Evolutionary conservation across 1,140 invertebrate genomes (phyloP).

Genomic region (Delia radicum): DNA sequence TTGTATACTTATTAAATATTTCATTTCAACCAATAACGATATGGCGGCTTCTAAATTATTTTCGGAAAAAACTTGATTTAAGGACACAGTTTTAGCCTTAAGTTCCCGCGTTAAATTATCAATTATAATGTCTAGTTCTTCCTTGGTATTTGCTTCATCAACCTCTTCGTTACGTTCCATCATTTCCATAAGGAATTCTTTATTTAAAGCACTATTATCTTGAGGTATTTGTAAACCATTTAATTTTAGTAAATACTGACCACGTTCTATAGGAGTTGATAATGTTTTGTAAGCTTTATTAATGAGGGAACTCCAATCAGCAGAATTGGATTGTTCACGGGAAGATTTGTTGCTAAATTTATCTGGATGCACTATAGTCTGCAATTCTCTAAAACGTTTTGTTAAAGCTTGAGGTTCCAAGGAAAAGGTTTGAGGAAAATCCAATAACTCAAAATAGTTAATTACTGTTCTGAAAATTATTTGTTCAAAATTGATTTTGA

Average conservation of each 20-base stretch:
- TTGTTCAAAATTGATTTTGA: too few relatives aligned
- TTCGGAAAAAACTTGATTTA: constrained; percentile 65
- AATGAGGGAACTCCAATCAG: constrained; percentile 77
- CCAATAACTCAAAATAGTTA: constrained; percentile 77
- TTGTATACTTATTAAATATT: constrained; percentile 80
- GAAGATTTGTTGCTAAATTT: constrained; percentile 72
- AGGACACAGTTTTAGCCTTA: constrained; percentile 58
- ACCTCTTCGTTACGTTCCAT: constrained; percentile 88
- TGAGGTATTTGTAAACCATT: constrained; percentile 69
- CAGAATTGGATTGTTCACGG: constrained; percentile 75
- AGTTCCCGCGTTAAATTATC: constrained; percentile 63
- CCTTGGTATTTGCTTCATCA: constrained; percentile 63
- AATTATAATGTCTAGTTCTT: constrained; percentile 65
- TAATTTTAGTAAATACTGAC: constrained; percentile 70
- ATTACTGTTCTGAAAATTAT: too few relatives aligned
- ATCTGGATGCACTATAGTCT: constrained; percentile 80
- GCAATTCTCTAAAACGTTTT: constrained; percentile 71
- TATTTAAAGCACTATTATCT: constrained; percentile 66
- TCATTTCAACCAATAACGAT: constrained; percentile 69
- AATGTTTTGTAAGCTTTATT: constrained; percentile 85
- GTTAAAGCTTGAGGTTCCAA: constrained; percentile 64
- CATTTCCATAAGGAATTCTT: constrained; percentile 78
- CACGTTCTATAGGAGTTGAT: constrained; percentile 73
- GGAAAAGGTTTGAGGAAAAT: constrained; percentile 66
- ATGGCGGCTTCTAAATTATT: constrained; percentile 65